phyloP scores from a whole-genome alignment of 2,888 invertebrate genomes.

The Amphimallon solstitiale region DNA sequence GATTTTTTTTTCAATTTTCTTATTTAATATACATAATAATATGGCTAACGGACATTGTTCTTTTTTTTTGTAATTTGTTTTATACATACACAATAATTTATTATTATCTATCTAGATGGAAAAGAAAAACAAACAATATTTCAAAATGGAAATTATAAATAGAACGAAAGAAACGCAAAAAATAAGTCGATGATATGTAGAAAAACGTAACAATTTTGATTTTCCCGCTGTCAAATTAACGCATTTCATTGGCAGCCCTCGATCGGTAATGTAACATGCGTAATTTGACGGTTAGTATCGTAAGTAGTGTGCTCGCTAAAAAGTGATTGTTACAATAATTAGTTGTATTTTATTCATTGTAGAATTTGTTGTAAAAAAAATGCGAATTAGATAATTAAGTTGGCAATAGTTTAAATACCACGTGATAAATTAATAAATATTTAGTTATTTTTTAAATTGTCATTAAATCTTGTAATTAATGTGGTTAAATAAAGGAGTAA shows the following conservation, averaged over 20 bases:
- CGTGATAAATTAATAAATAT: too few species aligned
- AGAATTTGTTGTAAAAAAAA: background rate
- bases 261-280: background rate
- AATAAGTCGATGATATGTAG: constrained; percentile 17
- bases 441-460: too few species aligned
- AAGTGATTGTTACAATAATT: background rate
- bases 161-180: background rate
- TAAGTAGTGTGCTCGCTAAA: background rate
- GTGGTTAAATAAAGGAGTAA: too few species aligned
- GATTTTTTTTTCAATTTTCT: background rate
- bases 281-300: background rate
- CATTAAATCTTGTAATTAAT: too few species aligned
- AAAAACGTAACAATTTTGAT: constrained; percentile 22
- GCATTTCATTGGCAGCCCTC: constrained; percentile 4
- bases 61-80: constrained; percentile 18
- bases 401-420: too few species aligned
- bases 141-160: background rate
- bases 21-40: constrained; percentile 6
- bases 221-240: background rate
- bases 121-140: background rate
- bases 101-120: constrained; percentile 23
- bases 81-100: constrained; percentile 37
- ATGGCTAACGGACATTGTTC: constrained; percentile 39
- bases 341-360: background rate
- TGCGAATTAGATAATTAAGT: background rate